Conservation (phyloP, 2,797 vertebrate species). For the Hybognathus amarus region DNA sequence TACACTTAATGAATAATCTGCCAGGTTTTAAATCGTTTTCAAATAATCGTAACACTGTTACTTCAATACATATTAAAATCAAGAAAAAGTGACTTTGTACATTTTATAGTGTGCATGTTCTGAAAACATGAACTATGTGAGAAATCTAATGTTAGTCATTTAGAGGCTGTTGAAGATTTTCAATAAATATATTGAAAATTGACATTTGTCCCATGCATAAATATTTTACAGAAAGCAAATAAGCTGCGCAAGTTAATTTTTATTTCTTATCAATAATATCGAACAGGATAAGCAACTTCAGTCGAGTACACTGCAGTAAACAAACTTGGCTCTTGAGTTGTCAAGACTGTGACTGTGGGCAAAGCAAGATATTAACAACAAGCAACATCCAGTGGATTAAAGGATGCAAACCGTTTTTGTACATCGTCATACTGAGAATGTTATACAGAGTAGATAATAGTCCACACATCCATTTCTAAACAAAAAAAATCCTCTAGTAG, state of each 20-base stretch:
- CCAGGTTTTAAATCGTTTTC: conserved; percentile 52
- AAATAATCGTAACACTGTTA: conserved; percentile 25
- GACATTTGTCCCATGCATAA: background rate
- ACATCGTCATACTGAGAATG: conserved; percentile 57
- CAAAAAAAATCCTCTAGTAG: background rate
- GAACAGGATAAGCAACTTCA: conserved; percentile 72
- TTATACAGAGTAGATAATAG: background rate
- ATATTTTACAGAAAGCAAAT: background rate
- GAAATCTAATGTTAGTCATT: conserved; percentile 43
- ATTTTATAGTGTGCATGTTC: conserved; percentile 54
- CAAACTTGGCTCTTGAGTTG: conserved; percentile 56
- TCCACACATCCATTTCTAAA: background rate
- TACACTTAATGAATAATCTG: conserved; percentile 61
- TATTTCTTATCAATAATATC: conserved; percentile 72
- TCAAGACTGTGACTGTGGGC: conserved; percentile 52
- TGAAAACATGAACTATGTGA: background rate
- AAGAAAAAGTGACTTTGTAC: conserved; percentile 64
- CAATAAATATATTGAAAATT: conserved; percentile 36
- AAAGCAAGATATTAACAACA: conserved; percentile 60
- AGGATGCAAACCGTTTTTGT: conserved; percentile 61
- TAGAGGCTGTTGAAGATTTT: conserved; percentile 25
- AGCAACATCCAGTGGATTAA: conserved; percentile 59
- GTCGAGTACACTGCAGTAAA: conserved; percentile 68
- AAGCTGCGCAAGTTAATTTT: conserved; percentile 54
- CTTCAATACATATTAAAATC: conserved; percentile 64